Conservation (phyloP, 2,797 vertebrate species). For the Anguilla megastoma region DNA sequence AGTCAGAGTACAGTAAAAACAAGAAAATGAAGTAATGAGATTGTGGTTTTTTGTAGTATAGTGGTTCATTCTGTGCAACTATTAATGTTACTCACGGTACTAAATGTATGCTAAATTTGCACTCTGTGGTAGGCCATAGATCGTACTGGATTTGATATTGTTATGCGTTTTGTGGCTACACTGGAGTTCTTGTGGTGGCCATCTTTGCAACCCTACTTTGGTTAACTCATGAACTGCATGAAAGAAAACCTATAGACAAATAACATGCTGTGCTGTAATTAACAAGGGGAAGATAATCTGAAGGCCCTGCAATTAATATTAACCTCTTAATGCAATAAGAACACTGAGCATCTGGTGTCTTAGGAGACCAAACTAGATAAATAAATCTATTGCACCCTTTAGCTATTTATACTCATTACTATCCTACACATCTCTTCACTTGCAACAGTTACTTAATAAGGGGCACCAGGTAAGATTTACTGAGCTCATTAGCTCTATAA, state of each 20-base stretch:
- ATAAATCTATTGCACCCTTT: not conserved
- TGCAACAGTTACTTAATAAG: constrained; percentile 65
- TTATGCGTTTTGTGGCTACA: not conserved
- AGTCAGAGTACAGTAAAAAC: too few species aligned
- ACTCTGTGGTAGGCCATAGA: too few species aligned
- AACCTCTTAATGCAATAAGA: not conserved
- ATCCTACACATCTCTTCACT: constrained; percentile 49
- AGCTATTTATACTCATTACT: constrained; percentile 1
- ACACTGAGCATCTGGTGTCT: not conserved
- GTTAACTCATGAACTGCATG: not conserved
- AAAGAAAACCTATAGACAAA: not conserved
- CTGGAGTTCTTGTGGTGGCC: not conserved
- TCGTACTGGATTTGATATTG: not conserved
- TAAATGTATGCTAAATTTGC: too few species aligned
- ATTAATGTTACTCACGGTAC: too few species aligned
- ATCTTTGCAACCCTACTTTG: not conserved
- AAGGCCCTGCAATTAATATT: not conserved
- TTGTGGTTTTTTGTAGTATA: too few species aligned
- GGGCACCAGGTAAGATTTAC: constrained; percentile 68
- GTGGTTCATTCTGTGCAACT: too few species aligned
- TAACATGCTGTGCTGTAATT: not conserved
- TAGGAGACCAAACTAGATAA: not conserved
- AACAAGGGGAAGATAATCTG: not conserved
- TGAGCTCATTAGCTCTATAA: constrained; percentile 64
- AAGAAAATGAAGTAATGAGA: too few species aligned